Percentiles rank a stretch among this genome's conserved stretches.
Conservation (phyloP, 2,797 vertebrate species). For the Erithacus rubecula region DNA sequence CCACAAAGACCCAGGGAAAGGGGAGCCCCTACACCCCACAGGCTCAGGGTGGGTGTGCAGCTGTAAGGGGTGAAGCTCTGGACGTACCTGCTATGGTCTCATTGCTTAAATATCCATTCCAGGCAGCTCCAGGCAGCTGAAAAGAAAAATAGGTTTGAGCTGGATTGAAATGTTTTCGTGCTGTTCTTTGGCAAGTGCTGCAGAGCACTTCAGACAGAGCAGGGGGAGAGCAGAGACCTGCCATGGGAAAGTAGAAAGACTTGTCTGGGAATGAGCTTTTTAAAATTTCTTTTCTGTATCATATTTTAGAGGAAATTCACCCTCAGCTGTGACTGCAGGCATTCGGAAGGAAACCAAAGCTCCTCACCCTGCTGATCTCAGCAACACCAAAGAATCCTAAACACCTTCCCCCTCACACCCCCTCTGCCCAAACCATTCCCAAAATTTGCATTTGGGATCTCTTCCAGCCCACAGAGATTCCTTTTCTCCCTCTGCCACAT, state of each 20-base stretch:
- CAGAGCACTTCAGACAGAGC: not conserved
- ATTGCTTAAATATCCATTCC: not conserved
- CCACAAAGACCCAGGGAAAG: not conserved
- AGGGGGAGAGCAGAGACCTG: not conserved
- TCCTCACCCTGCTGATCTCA: not conserved
- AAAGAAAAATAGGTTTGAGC: not conserved
- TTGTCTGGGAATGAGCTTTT: not conserved
- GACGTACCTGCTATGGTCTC: not conserved
- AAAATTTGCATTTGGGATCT: not conserved
- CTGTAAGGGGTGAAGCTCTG: not conserved
- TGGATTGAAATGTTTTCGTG: not conserved
- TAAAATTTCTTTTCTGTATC: not conserved
- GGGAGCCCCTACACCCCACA: not conserved
- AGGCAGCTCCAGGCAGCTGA: not conserved
- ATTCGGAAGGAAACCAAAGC: not conserved
- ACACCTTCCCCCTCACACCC: not conserved
- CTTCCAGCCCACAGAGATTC: not conserved
- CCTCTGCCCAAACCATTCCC: not conserved
- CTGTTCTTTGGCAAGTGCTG: not conserved
- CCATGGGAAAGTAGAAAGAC: not conserved
- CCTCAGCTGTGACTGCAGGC: not conserved
- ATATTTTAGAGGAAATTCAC: not conserved
- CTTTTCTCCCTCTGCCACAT: not conserved
- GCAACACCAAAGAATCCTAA: not conserved
- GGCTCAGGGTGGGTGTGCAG: not conserved